These are phyloP conservation scores for Telmatochromis bifrenatus DNA, from an alignment of 2,113 vertebrate genomes.

Conservation along the genomic window DNA sequence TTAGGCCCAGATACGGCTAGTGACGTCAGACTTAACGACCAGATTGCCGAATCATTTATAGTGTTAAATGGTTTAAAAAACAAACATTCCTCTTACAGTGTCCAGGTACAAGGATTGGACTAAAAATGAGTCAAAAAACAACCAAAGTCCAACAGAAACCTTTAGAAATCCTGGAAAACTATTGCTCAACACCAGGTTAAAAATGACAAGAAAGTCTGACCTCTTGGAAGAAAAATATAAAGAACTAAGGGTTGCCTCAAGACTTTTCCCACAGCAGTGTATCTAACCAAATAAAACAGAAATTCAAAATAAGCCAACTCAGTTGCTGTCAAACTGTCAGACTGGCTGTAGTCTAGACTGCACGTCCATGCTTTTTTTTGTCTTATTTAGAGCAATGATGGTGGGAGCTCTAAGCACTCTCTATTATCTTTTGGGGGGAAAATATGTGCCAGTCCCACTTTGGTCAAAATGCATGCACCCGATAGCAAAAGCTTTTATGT, in stretches of 20 bases:
- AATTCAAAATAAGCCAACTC: not conserved
- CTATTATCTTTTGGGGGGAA: slow-evolving; percentile 19
- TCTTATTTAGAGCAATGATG: not conserved
- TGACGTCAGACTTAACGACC: no score
- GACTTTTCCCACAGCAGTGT: not conserved
- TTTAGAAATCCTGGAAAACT: not conserved
- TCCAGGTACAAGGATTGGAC: not conserved
- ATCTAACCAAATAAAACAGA: not conserved
- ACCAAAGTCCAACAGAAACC: not conserved
- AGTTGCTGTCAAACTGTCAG: not conserved
- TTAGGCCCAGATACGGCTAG: no score
- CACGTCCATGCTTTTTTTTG: not conserved
- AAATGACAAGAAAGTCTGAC: not conserved
- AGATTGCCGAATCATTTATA: not conserved
- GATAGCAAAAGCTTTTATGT: slow-evolving; percentile 42
- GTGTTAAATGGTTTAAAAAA: not conserved
- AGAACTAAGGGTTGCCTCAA: not conserved
- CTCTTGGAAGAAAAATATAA: not conserved
- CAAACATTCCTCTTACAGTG: not conserved
- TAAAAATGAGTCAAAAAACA: not conserved
- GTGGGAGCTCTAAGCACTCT: slow-evolving; percentile 16
- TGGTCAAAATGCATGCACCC: slow-evolving; percentile 26
- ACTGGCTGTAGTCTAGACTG: not conserved
- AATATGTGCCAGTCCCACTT: slow-evolving; percentile 22
- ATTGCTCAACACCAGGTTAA: not conserved